phyloP scores from a whole-genome alignment of 2,888 invertebrate species.

The Pammene fasciana region DNA sequence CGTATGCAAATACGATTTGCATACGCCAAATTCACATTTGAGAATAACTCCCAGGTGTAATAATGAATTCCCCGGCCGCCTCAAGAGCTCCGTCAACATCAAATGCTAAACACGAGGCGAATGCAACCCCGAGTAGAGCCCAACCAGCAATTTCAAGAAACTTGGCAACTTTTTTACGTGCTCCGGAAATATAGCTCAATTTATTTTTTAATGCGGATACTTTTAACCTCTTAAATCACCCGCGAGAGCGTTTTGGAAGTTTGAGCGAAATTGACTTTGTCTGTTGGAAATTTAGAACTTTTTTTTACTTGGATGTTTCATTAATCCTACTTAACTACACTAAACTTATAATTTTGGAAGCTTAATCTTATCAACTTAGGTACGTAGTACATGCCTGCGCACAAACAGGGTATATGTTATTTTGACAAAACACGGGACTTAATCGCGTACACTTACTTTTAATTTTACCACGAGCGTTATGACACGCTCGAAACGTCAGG shows the following conservation, averaged over 20 bases:
- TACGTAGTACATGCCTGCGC: too few relatives aligned
- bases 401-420: too few relatives aligned
- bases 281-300: not conserved
- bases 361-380: too few relatives aligned
- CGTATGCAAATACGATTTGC: not conserved
- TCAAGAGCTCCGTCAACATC: conserved; percentile 31
- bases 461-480: too few relatives aligned
- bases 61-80: conserved; percentile 37
- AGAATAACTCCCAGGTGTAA: conserved; percentile 17
- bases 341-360: too few relatives aligned
- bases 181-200: conserved; percentile 1
- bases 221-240: conserved; percentile 18
- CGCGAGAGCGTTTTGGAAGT: conserved; percentile 17
- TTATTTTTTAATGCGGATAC: conserved; percentile 19
- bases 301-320: conserved; percentile 8
- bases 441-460: too few relatives aligned
- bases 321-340: not conserved
- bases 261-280: conserved; percentile 9
- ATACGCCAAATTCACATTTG: not conserved
- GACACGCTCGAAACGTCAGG: too few relatives aligned
- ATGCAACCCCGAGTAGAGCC: conserved; percentile 18
- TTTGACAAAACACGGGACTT: too few relatives aligned
- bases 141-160: not conserved
- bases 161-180: conserved; percentile 1
- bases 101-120: conserved; percentile 32